phyloP scores from a whole-genome alignment of 2,797 vertebrate genomes.

The Chromobotia macracanthus region DNA sequence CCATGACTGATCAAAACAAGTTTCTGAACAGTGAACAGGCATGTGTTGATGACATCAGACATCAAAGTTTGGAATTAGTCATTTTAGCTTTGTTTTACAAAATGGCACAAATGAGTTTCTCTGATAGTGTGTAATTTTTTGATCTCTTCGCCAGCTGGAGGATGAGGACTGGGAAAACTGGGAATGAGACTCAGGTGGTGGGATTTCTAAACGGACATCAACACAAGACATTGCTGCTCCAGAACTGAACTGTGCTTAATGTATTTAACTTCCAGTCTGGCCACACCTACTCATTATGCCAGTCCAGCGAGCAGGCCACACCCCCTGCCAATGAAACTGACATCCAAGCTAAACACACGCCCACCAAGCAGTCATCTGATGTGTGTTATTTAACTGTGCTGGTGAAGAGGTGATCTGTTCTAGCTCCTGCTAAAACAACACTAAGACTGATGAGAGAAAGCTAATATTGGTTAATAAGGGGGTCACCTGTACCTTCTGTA shows the following conservation, averaged over 20 bases:
- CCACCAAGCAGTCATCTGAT: constrained; percentile 1
- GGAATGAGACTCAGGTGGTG: constrained; percentile 78
- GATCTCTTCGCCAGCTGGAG: constrained; percentile 79
- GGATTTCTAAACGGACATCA: constrained; percentile 48
- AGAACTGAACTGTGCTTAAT: constrained; percentile 72
- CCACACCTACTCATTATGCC: constrained; percentile 71
- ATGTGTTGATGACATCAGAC: too few species aligned
- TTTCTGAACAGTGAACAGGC: too few species aligned
- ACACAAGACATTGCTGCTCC: constrained; percentile 68
- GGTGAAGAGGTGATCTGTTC: constrained; percentile 20
- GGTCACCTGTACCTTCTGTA: constrained; percentile 54
- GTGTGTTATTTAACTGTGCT: neutral
- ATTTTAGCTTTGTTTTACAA: too few species aligned
- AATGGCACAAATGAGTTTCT: too few species aligned
- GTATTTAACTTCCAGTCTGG: constrained; percentile 77
- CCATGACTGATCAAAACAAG: neutral
- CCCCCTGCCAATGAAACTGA: constrained; percentile 29
- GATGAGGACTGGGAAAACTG: constrained; percentile 98
- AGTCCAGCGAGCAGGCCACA: constrained; percentile 27
- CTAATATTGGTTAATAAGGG: neutral
- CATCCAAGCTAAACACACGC: constrained; percentile 27
- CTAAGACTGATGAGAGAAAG: constrained; percentile 30
- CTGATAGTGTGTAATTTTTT: neutral
- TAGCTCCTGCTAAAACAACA: constrained; percentile 32
- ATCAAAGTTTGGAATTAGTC: too few species aligned